Evolutionary conservation across 1,140 invertebrate genomes (phyloP), one percentile per base, ranked within the genome.

Genomic region (Saxidomus purpurata): DNA sequence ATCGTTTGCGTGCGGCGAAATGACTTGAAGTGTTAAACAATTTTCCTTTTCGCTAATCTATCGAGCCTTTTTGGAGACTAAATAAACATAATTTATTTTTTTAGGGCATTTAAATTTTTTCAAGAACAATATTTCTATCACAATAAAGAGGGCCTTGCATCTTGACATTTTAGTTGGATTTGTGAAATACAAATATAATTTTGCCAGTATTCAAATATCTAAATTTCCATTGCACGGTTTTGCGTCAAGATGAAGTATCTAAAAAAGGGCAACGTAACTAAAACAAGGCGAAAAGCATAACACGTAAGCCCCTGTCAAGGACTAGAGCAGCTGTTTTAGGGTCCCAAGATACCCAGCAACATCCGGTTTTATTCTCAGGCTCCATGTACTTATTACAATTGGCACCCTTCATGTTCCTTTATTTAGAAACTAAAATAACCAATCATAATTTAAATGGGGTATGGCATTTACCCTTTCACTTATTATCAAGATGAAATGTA

Each of bases 71-170:
- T 40, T 17, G 59, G 59, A 61, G 80, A 43, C 59, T 82, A 61
- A 61, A 63, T 61, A 82, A 82, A 82, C 80, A 82, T 82, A 40
- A 82, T 82, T 82, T 61, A 55, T 38, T 63, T 63, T 43, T 82
- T 31, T 36, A 82, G 80, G 59, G 40, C 80, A 34, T 82, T 22
- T 19, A 82, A 61, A 36, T 63, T 82, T 31, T 63, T 40, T 71
- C 9, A 71, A 71, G 67, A 71, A 34, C 59, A 28, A 1, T 17
- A 19, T 71, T 67, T 40, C 25, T n/a, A 13, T 71, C 67, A 71
- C 19, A 34, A 38, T 71, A 71, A 17, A 38, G 28, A 22, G 17
- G 34, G 4, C 31, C 67, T 71, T 38, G 19, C 38, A 22, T 38
- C 36, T 17, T 38, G 34, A 71, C 61, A 71, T 71, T 19, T 71